Evolutionary conservation across 2,113 vertebrate genomes (phyloP).

Genomic region (Phalacrocorax brasilianus): DNA sequence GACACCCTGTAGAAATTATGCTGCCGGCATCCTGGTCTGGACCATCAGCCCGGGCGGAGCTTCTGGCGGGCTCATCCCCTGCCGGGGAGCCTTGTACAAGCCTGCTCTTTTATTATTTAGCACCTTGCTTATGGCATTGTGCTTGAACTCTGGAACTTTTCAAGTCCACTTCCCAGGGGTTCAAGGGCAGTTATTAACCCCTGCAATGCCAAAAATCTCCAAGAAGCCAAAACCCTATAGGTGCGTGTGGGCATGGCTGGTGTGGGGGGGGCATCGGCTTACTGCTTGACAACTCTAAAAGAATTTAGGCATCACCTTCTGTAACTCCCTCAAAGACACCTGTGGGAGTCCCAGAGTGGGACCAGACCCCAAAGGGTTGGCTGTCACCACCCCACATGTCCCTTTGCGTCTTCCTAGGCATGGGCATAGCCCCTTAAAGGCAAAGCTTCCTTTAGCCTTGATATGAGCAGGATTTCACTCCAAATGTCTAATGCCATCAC

Average conservation of each 20-base stretch:
- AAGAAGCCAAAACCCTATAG: background rate
- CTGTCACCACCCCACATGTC: background rate
- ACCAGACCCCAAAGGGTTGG: background rate
- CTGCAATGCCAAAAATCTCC: background rate
- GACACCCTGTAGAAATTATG: constrained; percentile 58
- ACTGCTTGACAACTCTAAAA: background rate
- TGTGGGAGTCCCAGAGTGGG: fast-evolving
- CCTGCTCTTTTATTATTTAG: constrained; percentile 73
- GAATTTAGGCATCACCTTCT: background rate
- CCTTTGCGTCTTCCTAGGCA: background rate
- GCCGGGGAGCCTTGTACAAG: background rate
- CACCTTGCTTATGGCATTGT: constrained; percentile 6
- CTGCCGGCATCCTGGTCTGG: background rate
- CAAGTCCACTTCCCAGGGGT: constrained; percentile 19
- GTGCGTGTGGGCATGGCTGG: fast-evolving
- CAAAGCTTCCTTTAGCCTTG: background rate
- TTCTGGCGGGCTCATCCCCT: background rate
- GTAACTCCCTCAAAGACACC: background rate
- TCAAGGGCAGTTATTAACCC: constrained; percentile 47
- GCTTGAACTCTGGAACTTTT: constrained; percentile 62
- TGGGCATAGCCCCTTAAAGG: background rate
- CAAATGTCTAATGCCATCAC: background rate
- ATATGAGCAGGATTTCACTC: background rate
- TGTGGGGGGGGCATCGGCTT: fast-evolving
- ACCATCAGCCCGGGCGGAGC: background rate